phyloP scores from a whole-genome alignment of 2,888 invertebrate species.

The Drosophila putrida region DNA sequence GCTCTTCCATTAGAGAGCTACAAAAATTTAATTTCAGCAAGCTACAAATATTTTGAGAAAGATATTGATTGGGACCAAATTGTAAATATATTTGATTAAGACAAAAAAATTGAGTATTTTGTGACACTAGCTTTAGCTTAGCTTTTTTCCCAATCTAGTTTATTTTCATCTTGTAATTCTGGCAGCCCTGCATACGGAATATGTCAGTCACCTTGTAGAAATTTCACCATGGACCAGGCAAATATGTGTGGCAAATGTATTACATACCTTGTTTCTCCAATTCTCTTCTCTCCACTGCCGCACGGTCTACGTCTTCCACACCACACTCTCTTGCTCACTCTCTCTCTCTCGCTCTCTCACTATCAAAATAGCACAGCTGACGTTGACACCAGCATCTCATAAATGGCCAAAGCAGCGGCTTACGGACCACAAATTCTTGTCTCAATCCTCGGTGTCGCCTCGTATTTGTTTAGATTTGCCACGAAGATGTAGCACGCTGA shows the following conservation, averaged over 20 bases:
- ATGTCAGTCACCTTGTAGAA: too few species aligned
- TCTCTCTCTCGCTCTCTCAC: conserved; percentile 16
- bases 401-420: conserved; percentile 27
- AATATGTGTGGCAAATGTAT: conserved; percentile 17
- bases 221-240: conserved; percentile 3
- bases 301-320: conserved; percentile 7
- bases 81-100: too few species aligned
- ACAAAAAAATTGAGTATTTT: too few species aligned
- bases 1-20: too few species aligned
- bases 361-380: conserved; percentile 53
- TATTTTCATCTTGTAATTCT: too few species aligned
- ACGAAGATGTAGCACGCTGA: conserved; percentile 19
- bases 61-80: too few species aligned
- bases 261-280: conserved; percentile 28
- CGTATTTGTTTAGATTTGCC: conserved; percentile 5
- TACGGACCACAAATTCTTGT: conserved; percentile 18
- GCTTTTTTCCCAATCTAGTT: too few species aligned
- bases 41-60: too few species aligned
- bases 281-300: conserved; percentile 1
- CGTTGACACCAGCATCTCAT: conserved; percentile 57
- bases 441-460: neutral
- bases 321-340: neutral
- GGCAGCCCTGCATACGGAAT: too few species aligned
- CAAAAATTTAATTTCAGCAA: too few species aligned
- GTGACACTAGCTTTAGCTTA: too few species aligned